Base-by-base conservation (phyloP, 2,113 vertebrate genomes). In the Ploceus nigricollis region DNA sequence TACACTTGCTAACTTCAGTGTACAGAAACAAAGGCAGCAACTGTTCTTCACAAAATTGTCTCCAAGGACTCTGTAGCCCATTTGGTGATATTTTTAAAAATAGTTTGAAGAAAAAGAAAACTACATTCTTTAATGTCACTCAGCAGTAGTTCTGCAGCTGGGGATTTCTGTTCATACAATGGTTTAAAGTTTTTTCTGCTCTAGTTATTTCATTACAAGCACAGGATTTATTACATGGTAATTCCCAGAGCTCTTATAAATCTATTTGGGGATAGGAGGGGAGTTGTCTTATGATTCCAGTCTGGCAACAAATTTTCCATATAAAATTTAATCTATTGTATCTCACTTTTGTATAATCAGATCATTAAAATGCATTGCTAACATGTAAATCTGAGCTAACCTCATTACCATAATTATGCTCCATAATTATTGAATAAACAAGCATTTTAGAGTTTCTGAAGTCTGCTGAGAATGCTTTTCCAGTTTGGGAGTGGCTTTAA, bases 301-400 rank as follows among this genome's bases (percentile, higher is more conserved):
- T 64, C 96, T 89, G 92, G 95, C 83, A 96, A 97, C 71, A 97
- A 80, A 95, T 95, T 95, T 95, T 35, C 71, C 80, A 54, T 94
- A 81, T 94, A 94, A 82, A 96, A 96, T 97, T 96, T 96, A 96
- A 94, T 96, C 96, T 89, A 83, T 96, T 97, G 92, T 94, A 94
- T 97, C 96, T 96, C 84, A 93, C 42, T 95, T 95, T 79, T 86
- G 75, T 96, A 97, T 97, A 98, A 98, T 97, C 94, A 97, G 97
- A 98, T 97, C 93, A 33, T 97, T 97, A 98, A 97, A 98, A 98
- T 98, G 97, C 96, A 98, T 96, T 96, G 96, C 79, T 98, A 97
- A 98, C 97, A 94, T 96, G 94, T 97, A 98, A 98, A 98, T 98
- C 90, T 95, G 48, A 91, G 57, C 95, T 94, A 81, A 94, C 71